Conservation (phyloP, 2,113 vertebrate genomes). For the Ameiurus melas region DNA sequence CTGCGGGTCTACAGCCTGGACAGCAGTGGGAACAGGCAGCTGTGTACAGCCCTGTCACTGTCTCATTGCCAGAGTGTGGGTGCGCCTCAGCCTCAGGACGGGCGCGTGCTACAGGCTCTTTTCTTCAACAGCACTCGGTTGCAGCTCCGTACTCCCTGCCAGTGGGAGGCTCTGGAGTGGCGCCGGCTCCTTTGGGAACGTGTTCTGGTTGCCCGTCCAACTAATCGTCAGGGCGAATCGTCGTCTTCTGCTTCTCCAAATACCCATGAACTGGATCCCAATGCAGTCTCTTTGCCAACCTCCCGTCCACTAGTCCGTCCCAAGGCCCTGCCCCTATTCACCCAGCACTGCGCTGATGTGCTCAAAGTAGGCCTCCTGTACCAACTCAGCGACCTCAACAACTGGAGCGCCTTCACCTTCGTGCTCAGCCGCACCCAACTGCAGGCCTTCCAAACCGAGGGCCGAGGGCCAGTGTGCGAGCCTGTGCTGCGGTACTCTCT, state of each 20-base stretch:
- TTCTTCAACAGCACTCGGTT: conserved; percentile 87
- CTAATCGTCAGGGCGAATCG: conserved; percentile 19
- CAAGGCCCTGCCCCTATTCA: conserved; percentile 73
- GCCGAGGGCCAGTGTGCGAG: conserved; percentile 80
- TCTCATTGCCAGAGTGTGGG: conserved; percentile 87
- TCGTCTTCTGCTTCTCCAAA: conserved; percentile 39
- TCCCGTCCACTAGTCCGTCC: conserved; percentile 69
- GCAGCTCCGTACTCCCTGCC: conserved; percentile 83
- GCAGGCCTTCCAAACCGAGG: conserved; percentile 83
- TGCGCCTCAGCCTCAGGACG: conserved; percentile 78
- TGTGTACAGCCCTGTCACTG: conserved; percentile 82
- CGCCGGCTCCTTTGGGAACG: conserved; percentile 87
- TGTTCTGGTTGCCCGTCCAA: conserved; percentile 71
- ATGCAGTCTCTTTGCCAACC: conserved; percentile 48
- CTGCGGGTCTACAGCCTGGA: conserved; percentile 86
- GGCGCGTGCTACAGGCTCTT: conserved; percentile 82
- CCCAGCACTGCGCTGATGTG: conserved; percentile 76
- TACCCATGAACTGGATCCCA: conserved; percentile 24
- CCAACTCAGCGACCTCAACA: conserved; percentile 84
- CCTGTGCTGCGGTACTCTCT: conserved; percentile 82
- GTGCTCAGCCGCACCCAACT: conserved; percentile 83
- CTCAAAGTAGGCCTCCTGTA: conserved; percentile 88
- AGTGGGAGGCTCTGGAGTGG: conserved; percentile 93
- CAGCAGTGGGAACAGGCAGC: conserved; percentile 86
- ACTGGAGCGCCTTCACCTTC: conserved; percentile 92